Evolutionary conservation across 2,797 vertebrate genomes (phyloP).

Genomic region (Oryzias sinensis): DNA sequence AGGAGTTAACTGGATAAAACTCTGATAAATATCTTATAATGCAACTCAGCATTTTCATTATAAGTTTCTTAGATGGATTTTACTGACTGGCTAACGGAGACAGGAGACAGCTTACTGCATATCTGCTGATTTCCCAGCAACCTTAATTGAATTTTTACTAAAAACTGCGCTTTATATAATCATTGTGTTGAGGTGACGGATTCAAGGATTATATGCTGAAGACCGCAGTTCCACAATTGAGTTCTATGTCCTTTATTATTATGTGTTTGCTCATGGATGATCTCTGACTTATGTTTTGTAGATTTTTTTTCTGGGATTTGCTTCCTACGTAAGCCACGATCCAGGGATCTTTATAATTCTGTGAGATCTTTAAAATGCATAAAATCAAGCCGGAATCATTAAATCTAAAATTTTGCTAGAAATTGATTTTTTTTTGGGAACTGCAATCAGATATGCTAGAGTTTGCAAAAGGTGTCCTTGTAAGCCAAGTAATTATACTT

Average conservation of each 20-base stretch:
- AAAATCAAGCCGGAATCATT: too few relatives aligned
- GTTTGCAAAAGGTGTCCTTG: too few relatives aligned
- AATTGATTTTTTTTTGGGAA: too few relatives aligned
- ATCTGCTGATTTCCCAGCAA: not conserved
- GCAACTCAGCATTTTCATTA: slow-evolving; percentile 1
- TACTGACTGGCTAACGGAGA: not conserved
- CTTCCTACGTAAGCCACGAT: too few relatives aligned
- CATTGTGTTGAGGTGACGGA: not conserved
- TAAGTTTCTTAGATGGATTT: not conserved
- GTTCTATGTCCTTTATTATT: not conserved
- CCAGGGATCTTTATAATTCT: too few relatives aligned
- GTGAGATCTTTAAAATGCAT: too few relatives aligned
- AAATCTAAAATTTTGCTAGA: too few relatives aligned
- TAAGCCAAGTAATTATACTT: too few relatives aligned
- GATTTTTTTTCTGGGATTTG: too few relatives aligned
- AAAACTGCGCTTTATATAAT: not conserved
- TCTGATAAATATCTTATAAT: not conserved
- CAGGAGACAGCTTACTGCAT: not conserved
- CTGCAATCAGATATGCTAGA: too few relatives aligned
- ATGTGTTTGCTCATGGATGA: too few relatives aligned
- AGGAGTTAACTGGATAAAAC: not conserved
- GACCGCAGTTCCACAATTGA: not conserved
- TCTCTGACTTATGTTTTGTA: too few relatives aligned
- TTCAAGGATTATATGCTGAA: not conserved
- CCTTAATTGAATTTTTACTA: slow-evolving; percentile 1